Base-by-base conservation (phyloP, 2,113 vertebrate species). In the Pseudorasbora parva region DNA sequence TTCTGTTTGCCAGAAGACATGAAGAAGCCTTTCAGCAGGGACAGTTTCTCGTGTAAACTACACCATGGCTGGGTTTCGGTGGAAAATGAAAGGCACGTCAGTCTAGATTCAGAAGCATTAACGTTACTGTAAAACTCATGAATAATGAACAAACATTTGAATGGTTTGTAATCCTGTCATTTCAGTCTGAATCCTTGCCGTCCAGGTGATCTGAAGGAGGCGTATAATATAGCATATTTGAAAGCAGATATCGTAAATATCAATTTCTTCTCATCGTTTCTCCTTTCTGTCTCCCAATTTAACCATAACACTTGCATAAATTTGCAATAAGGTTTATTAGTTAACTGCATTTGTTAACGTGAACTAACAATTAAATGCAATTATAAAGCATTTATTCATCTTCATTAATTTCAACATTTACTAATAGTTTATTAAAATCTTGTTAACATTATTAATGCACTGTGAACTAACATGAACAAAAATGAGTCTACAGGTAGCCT, bases 191-290 rank as follows among this genome's bases (percentile, higher is more conserved):
- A 94, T 83, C 93, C 91, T 15, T 15, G 0, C 23, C 85, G 86
- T 43, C 91, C 93, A 2, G 91, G 87, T 85, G 94, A 94, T 83
- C 66, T 95, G 2, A 95, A 95, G 87, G 94, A 95, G 80, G 68
- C 92, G 0, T 95, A 93, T 88, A 94, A 95, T 78, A 27, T 12
- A 0, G 0, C 83, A 0, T 89, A 86, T 0, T 45, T 92, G 8
- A 19, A 41, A 5, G 60, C 84, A 14, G 90, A 91, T 54, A 91
- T 92, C 6, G 94, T 95, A 93, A 93, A 37, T 27, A 62, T 0
- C 19, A 21, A 5, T 56, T 25, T 37, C 0, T 54, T 37, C 17
- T 81, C 2, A 15, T 41, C 5, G 19, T 7, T 1, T 2, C 8
- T n/a, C 7, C 19, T 6, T 15, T 73, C 19, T 21, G 21, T 25